Evolutionary conservation across 2,113 vertebrate species (phyloP).

Genomic region (Nesogale talazaci): DNA sequence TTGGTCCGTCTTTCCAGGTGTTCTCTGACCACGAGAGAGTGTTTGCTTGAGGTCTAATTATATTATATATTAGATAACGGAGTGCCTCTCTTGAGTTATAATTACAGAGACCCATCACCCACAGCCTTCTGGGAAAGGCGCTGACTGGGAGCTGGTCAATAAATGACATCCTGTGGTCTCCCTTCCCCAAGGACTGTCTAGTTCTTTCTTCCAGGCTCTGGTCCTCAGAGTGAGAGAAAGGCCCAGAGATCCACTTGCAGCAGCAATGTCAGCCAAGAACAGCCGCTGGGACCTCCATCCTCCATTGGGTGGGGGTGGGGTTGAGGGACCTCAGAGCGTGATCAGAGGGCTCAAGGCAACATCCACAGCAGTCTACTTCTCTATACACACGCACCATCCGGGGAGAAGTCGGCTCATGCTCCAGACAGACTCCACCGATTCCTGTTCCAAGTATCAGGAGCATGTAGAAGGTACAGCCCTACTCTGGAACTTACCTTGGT

Average conservation of each 20-base stretch:
- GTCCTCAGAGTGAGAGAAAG: neutral
- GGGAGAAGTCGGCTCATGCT: neutral
- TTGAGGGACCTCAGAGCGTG: too few relatives aligned
- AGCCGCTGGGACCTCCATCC: too few relatives aligned
- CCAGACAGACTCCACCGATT: too few relatives aligned
- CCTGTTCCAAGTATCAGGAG: neutral
- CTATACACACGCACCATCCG: too few relatives aligned
- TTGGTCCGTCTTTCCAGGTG: neutral
- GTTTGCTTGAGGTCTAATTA: slow-evolving; percentile 63
- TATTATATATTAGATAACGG: slow-evolving; percentile 39
- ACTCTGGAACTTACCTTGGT: neutral
- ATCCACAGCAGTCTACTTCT: too few relatives aligned
- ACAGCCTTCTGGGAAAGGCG: slow-evolving; percentile 70
- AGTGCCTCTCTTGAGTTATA: slow-evolving; percentile 35
- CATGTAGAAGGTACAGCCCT: neutral
- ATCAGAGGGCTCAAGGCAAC: too few relatives aligned
- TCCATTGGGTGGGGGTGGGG: too few relatives aligned
- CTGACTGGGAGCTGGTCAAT: slow-evolving; percentile 68
- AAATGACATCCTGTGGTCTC: slow-evolving; percentile 85
- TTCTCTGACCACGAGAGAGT: neutral
- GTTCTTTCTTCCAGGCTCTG: slow-evolving; percentile 82
- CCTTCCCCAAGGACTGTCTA: slow-evolving; percentile 79
- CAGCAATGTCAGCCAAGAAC: too few relatives aligned
- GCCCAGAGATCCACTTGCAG: neutral
- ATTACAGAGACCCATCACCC: slow-evolving; percentile 73